phyloP scores from a whole-genome alignment of 37 sponge, comb jelly and placozoan species.

The Spongia lamella region DNA sequence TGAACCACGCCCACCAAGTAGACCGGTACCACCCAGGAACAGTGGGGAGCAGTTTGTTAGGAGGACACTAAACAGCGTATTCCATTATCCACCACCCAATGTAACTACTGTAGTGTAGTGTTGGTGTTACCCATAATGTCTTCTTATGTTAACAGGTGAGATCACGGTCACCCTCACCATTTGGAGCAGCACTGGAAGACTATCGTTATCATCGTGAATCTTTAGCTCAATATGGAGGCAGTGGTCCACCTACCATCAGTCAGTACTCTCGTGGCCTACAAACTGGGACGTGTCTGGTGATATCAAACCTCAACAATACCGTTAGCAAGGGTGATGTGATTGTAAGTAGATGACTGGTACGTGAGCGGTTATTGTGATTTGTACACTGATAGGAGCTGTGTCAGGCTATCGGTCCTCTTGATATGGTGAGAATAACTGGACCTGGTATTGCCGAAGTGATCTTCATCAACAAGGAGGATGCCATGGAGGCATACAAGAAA shows the following conservation, averaged over 20 bases:
- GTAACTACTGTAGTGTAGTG: too few species aligned
- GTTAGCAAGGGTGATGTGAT: conserved; percentile 79
- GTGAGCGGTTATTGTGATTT: not conserved
- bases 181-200: too few species aligned
- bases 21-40: too few species aligned
- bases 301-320: conserved; percentile 78
- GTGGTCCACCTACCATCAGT: too few species aligned
- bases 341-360: conserved; percentile 23
- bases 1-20: too few species aligned
- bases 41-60: too few species aligned
- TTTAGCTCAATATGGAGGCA: not conserved
- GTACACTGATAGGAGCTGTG: conserved; percentile 68
- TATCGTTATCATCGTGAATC: too few species aligned
- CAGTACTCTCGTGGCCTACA: conserved; percentile 38
- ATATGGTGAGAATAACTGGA: conserved; percentile 51
- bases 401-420: conserved; percentile 69
- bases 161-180: too few species aligned
- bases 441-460: conserved; percentile 80
- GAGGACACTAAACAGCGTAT: too few species aligned
- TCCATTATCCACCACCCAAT: too few species aligned
- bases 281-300: conserved; percentile 69
- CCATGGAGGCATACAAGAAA: conserved; percentile 83
- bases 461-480: conserved; percentile 80
- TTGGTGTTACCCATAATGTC: too few species aligned
- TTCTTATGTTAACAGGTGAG: too few species aligned